phyloP scores from a whole-genome alignment of 2,797 vertebrate species.

The Chromobotia macracanthus region DNA sequence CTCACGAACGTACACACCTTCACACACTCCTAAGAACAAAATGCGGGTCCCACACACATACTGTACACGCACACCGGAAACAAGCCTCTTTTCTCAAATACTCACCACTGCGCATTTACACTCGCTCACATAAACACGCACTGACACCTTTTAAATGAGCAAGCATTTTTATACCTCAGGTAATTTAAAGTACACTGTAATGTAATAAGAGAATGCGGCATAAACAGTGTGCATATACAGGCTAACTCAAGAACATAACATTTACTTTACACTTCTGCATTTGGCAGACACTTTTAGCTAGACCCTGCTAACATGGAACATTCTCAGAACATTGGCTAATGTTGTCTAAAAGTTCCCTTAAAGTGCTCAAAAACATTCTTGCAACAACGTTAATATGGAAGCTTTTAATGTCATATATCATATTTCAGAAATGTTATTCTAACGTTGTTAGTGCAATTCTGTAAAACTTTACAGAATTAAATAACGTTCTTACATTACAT shows the following conservation, averaged over 20 bases:
- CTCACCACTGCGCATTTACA: slow-evolving; percentile 14
- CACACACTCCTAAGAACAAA: slow-evolving; percentile 33
- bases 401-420: no score
- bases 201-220: slow-evolving; percentile 2
- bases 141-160: not conserved
- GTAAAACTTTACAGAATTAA: no score
- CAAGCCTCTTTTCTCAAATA: slow-evolving; percentile 23
- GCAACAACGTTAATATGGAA: no score
- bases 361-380: no score
- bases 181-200: slow-evolving; percentile 7
- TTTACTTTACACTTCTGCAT: no score
- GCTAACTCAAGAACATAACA: not conserved
- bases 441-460: no score
- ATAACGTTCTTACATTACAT: no score
- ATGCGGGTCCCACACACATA: slow-evolving; percentile 43
- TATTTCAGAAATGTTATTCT: no score
- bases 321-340: no score
- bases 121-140: slow-evolving; percentile 8
- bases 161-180: slow-evolving; percentile 18
- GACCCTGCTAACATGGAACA: no score
- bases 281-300: no score
- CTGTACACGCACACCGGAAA: slow-evolving; percentile 23
- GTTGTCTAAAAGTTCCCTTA: no score
- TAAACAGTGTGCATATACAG: not conserved
- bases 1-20: slow-evolving; percentile 43